Evolutionary conservation across 2,888 invertebrate species (phyloP), one percentile per base, ranked within the genome.

Genomic region (Ecdyonurus torrentis): DNA sequence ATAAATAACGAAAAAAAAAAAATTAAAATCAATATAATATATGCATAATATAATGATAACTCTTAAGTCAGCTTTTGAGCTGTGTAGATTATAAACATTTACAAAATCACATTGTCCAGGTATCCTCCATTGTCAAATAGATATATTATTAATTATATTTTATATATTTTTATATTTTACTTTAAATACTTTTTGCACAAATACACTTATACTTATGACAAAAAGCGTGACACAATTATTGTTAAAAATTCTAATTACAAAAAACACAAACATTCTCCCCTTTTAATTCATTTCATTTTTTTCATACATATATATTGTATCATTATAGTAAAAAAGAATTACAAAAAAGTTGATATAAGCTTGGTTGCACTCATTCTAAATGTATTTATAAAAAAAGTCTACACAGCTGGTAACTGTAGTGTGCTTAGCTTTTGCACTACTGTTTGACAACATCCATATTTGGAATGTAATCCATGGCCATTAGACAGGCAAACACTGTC

Each of bases 401-500:
- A 10, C 5, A 37, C 37, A 10, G 37, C 37, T 10, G 37, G 5
- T 37, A 15, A 15, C 15, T 37, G 37, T 37, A 10, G 37, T 15
- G 5, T 5, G 37, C 37, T 37, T 5, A 15, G 7, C 15, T 5
- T 5, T 37, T 15, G 15, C 37, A 15, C 15, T 37, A 37, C 15
- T 37, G 55, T n/a, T 55, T 55, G 15, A 55, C 55, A 5, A 61
- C 61, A 74, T 88, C 89, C 89, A 91, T 87, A 72, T 87, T 84
- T 67, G 95, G 95, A 71, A 93, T 85, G 77, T 94, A 95, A 79
- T 96, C 97, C 72, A 92, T 83, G 25, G 94, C 93, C 98, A 99
- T 99, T 71, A 99, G 83, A 74, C 98, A 98, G 25, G 99, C 98
- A 79, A 99, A 99, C 69, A 99, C 91, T 2, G 99, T 99, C 97